Evolutionary conservation across 2,888 invertebrate species (phyloP).

Genomic region (Leuctra nigra): DNA sequence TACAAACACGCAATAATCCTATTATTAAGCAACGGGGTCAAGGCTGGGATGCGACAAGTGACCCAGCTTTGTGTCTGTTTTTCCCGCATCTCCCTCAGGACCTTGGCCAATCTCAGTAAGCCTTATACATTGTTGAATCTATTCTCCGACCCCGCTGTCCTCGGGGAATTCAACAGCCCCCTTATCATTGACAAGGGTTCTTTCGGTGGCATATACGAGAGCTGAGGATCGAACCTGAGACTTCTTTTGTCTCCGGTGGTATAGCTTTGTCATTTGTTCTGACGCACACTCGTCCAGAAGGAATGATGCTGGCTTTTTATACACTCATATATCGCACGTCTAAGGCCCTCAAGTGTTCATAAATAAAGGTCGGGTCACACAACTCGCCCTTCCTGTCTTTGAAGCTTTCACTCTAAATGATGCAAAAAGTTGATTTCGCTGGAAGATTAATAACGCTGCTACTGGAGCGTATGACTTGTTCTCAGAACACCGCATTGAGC

Average conservation of each 20-base stretch:
- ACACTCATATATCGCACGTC: neutral
- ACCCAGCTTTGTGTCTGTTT: neutral
- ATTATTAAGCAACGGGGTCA: neutral
- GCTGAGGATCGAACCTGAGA: constrained; percentile 1
- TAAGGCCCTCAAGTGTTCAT: neutral
- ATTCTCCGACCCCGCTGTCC: constrained; percentile 6
- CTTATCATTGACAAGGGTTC: constrained; percentile 12
- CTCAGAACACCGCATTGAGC: neutral
- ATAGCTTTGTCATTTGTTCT: constrained; percentile 13
- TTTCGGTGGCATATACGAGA: neutral
- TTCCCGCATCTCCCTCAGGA: neutral
- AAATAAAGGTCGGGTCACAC: neutral
- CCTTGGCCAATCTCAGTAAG: neutral
- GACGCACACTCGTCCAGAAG: neutral
- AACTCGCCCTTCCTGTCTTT: neutral
- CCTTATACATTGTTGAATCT: constrained; percentile 12
- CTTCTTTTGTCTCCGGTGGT: constrained; percentile 5
- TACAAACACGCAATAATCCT: neutral
- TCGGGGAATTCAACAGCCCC: constrained; percentile 7
- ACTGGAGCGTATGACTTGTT: too few species aligned
- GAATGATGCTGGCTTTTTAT: constrained; percentile 4
- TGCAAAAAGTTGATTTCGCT: constrained; percentile 2
- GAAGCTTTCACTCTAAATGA: neutral
- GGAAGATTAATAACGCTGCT: neutral
- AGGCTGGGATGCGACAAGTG: neutral